Evolutionary conservation across 2,113 vertebrate species (phyloP).

Genomic region (Hoplias malabaricus): DNA sequence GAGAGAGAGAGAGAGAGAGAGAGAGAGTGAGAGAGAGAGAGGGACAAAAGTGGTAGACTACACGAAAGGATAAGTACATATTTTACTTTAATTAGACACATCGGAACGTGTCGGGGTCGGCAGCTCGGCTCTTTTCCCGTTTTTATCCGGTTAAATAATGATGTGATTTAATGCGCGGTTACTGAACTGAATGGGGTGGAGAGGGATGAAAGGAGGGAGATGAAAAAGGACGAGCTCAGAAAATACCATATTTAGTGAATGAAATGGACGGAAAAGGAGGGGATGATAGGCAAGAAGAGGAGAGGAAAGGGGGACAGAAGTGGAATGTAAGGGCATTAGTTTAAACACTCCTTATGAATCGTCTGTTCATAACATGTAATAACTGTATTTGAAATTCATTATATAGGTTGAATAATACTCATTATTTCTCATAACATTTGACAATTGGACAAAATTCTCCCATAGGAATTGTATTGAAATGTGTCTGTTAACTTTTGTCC

Average conservation of each 20-base stretch:
- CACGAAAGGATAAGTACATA: slow-evolving; percentile 29
- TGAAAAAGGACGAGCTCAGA: neutral
- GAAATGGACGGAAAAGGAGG: neutral
- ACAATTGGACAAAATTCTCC: no score
- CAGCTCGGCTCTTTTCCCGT: neutral
- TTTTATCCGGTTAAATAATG: slow-evolving; percentile 13
- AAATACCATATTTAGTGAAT: neutral
- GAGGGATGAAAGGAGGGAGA: neutral
- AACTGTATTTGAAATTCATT: no score
- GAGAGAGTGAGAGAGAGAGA: neutral
- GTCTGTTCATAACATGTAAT: no score
- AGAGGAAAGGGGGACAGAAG: neutral
- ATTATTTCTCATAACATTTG: no score
- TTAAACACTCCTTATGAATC: no score
- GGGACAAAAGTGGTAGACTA: neutral
- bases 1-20: neutral
- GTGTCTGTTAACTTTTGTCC: no score
- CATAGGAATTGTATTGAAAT: no score
- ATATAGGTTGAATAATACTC: no score
- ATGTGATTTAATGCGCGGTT: slow-evolving; percentile 20
- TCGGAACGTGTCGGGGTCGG: neutral
- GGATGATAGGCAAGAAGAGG: neutral
- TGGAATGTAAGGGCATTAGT: no score
- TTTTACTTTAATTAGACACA: slow-evolving; percentile 38
- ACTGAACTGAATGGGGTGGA: neutral